A percentile compares a stretch with the other conserved stretches of the same genome.
These are phyloP conservation scores for Trachymyrmex septentrionalis DNA, from an alignment of 1,140 invertebrate species.

Conservation along the genomic window DNA sequence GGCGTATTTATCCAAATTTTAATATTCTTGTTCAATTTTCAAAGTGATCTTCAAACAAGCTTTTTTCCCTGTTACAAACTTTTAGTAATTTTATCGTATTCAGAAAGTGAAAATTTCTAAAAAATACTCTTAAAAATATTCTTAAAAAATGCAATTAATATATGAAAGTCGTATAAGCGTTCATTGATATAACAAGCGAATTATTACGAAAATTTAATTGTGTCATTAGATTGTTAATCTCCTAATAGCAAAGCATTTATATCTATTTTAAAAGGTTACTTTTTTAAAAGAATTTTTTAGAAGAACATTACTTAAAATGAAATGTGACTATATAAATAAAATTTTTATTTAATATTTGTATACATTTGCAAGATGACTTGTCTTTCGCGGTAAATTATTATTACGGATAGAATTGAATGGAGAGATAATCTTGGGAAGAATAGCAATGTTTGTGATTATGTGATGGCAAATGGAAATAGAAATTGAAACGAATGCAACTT, in stretches of 20 bases:
- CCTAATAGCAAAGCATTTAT: neutral
- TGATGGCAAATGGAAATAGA: conserved; percentile 7
- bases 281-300: neutral
- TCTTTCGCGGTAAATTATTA: neutral
- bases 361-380: neutral
- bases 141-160: conserved; percentile 4
- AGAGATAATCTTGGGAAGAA: neutral
- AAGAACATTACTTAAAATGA: neutral
- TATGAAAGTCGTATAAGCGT: neutral
- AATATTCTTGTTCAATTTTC: no score
- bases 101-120: no score
- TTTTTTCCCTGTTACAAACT: no score
- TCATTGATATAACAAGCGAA: neutral
- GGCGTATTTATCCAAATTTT: no score
- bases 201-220: neutral
- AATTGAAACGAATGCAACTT: conserved; percentile 40
- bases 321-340: neutral
- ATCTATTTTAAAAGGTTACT: no score
- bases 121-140: no score
- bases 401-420: no score
- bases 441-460: conserved; percentile 16
- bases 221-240: neutral
- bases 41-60: no score
- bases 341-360: neutral
- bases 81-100: no score